Conservation (phyloP, 2,797 vertebrate species). For the Siniperca undulata region DNA sequence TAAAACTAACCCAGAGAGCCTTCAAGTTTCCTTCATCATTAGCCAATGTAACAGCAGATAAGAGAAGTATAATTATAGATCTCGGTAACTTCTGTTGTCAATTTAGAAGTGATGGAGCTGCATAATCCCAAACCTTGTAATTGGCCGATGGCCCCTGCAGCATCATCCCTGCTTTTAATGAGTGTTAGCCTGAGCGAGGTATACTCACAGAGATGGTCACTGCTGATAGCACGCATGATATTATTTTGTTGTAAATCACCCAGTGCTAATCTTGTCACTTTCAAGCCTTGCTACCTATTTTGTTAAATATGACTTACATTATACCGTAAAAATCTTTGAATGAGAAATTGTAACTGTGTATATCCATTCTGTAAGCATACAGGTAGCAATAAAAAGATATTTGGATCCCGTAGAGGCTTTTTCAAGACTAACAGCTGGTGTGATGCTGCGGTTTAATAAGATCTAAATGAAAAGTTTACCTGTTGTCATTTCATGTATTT, state of each 20-base stretch:
- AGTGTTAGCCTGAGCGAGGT: constrained; percentile 88
- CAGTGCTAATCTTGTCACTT: constrained; percentile 44
- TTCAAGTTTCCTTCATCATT: constrained; percentile 94
- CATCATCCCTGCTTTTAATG: constrained; percentile 91
- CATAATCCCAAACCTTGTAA: constrained; percentile 90
- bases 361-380: background rate
- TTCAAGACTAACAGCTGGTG: background rate
- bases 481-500: constrained; percentile 62
- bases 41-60: constrained; percentile 93
- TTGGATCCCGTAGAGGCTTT: background rate
- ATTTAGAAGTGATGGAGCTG: constrained; percentile 94
- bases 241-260: constrained; percentile 58
- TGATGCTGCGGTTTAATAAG: constrained; percentile 45
- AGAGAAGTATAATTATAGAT: constrained; percentile 98
- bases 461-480: constrained; percentile 55
- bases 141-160: constrained; percentile 83
- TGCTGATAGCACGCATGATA: constrained; percentile 63
- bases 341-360: constrained; percentile 1
- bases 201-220: constrained; percentile 81
- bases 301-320: constrained; percentile 47
- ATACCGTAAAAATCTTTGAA: constrained; percentile 26
- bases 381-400: background rate
- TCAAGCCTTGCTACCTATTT: constrained; percentile 40
- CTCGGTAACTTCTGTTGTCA: constrained; percentile 97
- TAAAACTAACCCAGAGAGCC: constrained; percentile 90